These are phyloP conservation scores for Venustaconcha ellipsiformis DNA, from an alignment of 1,140 invertebrate species.

Conservation along the genomic window DNA sequence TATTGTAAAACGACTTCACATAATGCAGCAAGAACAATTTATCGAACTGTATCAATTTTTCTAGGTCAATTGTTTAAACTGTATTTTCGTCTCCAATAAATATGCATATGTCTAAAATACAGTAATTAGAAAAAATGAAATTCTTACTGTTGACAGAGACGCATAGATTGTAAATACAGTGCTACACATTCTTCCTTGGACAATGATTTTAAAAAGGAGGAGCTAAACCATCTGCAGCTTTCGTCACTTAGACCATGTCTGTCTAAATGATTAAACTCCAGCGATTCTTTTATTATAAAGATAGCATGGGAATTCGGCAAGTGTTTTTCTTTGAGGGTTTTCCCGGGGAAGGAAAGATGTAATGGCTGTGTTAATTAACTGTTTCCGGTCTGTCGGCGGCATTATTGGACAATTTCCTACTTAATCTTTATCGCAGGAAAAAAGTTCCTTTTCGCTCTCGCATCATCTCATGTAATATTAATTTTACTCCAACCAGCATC, in stretches of 20 bases:
- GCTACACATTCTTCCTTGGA: background rate
- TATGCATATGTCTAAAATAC: no score
- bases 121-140: no score
- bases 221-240: background rate
- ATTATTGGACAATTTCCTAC: slow-evolving; percentile 30
- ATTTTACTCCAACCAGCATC: background rate
- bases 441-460: slow-evolving; percentile 8
- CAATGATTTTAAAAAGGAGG: background rate
- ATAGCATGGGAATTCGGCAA: slow-evolving; percentile 3
- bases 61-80: no score
- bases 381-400: slow-evolving; percentile 14
- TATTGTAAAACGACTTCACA: no score
- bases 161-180: no score
- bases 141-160: no score
- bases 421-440: slow-evolving; percentile 24
- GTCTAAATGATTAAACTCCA: background rate
- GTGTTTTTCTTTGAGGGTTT: background rate
- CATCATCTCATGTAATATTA: slow-evolving; percentile 27
- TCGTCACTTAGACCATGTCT: background rate
- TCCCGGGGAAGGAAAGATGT: slow-evolving; percentile 10
- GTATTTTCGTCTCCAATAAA: no score
- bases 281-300: slow-evolving; percentile 9
- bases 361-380: slow-evolving; percentile 24
- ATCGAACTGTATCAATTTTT: no score
- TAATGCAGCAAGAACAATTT: no score